Evolutionary conservation across 2,113 vertebrate species (phyloP).

Genomic region (Ivindomyrus marchei): DNA sequence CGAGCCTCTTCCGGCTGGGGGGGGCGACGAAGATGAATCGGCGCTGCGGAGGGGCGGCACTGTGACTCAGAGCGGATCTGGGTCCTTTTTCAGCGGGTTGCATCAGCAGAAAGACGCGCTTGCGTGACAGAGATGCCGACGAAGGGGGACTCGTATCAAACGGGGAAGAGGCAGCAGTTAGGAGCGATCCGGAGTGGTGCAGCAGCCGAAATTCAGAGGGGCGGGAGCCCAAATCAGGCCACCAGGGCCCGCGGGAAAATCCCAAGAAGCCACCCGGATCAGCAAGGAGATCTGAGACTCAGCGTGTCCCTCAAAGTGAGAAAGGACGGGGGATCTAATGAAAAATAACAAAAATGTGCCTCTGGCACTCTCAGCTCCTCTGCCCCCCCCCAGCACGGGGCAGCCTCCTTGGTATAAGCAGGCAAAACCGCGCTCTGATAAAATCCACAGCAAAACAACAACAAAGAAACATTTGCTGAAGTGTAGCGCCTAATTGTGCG

Average conservation of each 20-base stretch:
- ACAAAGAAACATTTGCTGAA: not conserved
- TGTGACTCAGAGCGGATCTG: slow-evolving; percentile 11
- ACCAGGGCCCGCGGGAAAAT: not conserved
- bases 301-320: not conserved
- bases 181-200: not conserved
- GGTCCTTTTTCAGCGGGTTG: slow-evolving; percentile 13
- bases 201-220: not conserved
- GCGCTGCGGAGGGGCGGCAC: not conserved
- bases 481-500: not conserved
- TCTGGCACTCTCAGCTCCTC: not conserved
- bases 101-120: slow-evolving; percentile 9
- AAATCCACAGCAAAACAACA: not conserved
- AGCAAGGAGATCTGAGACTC: not conserved
- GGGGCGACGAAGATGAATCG: slow-evolving; percentile 9
- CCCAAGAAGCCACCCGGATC: not conserved
- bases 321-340: not conserved
- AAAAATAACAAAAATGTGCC: not conserved
- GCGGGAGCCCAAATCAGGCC: not conserved
- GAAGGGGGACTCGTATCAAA: slow-evolving; percentile 1
- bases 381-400: not conserved
- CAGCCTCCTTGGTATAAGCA: not conserved
- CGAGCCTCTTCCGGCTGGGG: not conserved
- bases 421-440: not conserved
- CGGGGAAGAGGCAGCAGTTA: not conserved
- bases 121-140: not conserved